These are phyloP conservation scores for Netelia virgata DNA, from an alignment of 2,888 invertebrate species.

Conservation along the genomic window DNA sequence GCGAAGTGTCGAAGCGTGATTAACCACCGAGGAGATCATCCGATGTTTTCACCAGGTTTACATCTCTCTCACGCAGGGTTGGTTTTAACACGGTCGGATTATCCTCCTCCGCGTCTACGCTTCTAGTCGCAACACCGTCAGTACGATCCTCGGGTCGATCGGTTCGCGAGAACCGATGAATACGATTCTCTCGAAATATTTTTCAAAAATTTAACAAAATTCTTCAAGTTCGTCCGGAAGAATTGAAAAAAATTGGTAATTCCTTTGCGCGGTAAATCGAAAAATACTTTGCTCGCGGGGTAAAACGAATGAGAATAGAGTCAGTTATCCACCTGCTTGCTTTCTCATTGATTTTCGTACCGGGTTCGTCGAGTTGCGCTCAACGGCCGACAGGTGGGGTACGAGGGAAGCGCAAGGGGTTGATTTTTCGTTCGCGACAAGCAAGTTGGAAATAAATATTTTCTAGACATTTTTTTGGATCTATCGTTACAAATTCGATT, in stretches of 20 bases:
- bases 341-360: slow-evolving; percentile 79
- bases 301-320: slow-evolving; percentile 40
- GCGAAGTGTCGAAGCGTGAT: slow-evolving; percentile 76
- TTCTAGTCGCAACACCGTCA: slow-evolving; percentile 13
- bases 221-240: slow-evolving; percentile 5
- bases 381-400: slow-evolving; percentile 79
- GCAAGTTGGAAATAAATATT: too few relatives aligned
- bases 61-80: slow-evolving; percentile 50
- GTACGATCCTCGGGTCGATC: slow-evolving; percentile 22
- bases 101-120: slow-evolving; percentile 63
- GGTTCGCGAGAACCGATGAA: background rate
- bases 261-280: slow-evolving; percentile 60
- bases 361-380: slow-evolving; percentile 71
- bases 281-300: slow-evolving; percentile 72
- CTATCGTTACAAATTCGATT: background rate
- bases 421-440: background rate
- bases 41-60: slow-evolving; percentile 76
- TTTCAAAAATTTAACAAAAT: slow-evolving; percentile 24
- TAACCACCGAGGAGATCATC: slow-evolving; percentile 74
- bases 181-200: slow-evolving; percentile 9
- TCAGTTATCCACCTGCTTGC: slow-evolving; percentile 78
- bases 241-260: slow-evolving; percentile 40
- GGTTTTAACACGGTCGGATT: slow-evolving; percentile 70
- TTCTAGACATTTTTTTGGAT: background rate
- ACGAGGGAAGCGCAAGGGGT: slow-evolving; percentile 53